phyloP scores from a whole-genome alignment of 2,113 vertebrate genomes.

The Salvelinus fontinalis region DNA sequence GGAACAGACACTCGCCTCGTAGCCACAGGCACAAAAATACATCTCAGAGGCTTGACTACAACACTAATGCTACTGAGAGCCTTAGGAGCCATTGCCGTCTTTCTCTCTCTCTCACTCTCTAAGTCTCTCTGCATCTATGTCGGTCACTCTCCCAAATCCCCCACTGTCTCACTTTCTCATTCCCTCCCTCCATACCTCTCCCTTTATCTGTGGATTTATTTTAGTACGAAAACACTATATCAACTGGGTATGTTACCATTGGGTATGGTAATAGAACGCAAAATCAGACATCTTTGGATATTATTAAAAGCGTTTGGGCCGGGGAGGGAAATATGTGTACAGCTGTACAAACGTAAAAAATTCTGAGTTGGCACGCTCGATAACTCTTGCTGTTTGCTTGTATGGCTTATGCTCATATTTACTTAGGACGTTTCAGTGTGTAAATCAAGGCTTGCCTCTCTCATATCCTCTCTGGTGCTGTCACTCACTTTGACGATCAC shows the following conservation, averaged over 20 bases:
- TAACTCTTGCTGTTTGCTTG: background rate
- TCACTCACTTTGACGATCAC: conserved; percentile 17
- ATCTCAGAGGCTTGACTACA: conserved; percentile 8
- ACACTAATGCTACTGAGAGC: conserved; percentile 11
- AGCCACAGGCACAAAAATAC: conserved; percentile 14
- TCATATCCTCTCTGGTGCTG: conserved; percentile 44
- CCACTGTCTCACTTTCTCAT: background rate
- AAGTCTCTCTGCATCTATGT: background rate
- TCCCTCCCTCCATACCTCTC: background rate
- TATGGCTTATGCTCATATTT: conserved; percentile 36
- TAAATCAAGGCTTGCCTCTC: conserved; percentile 40
- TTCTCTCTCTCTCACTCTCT: background rate
- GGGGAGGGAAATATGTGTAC: background rate
- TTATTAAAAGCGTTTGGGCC: background rate
- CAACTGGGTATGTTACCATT: background rate
- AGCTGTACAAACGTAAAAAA: conserved; percentile 6
- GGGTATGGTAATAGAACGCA: background rate
- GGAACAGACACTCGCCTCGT: conserved; percentile 5
- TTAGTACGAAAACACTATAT: background rate
- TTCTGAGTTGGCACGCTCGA: background rate
- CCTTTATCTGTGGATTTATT: background rate
- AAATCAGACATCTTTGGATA: background rate
- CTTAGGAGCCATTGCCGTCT: background rate
- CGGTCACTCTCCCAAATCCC: background rate
- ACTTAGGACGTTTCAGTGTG: conserved; percentile 45